Evolutionary conservation across 2,888 invertebrate genomes (phyloP).

Genomic region (Hirtodrosophila trivittata): DNA sequence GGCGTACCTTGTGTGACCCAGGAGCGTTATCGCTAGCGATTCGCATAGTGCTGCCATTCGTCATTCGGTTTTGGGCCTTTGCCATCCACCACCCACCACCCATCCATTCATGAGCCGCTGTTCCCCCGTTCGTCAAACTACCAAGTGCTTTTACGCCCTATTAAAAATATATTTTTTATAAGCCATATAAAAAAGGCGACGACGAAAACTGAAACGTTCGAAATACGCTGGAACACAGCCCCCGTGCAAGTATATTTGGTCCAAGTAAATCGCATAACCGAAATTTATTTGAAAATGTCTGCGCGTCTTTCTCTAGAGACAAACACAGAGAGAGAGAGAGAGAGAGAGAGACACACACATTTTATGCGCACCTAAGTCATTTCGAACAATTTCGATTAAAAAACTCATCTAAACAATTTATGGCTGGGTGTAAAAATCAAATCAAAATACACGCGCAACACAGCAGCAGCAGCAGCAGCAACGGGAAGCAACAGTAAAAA

Average conservation of each 20-base stretch:
- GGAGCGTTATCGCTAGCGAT: too few relatives aligned
- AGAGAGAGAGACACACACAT: constrained; percentile 74
- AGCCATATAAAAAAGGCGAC: constrained; percentile 72
- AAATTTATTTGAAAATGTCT: constrained; percentile 66
- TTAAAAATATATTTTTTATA: constrained; percentile 79
- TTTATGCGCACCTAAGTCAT: constrained; percentile 80
- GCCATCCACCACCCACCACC: background rate
- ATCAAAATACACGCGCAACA: constrained; percentile 75
- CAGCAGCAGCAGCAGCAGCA: constrained; percentile 10
- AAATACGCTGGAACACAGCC: constrained; percentile 18
- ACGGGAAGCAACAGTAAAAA: constrained; percentile 63
- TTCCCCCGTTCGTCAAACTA: constrained; percentile 30
- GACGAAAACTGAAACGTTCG: constrained; percentile 24
- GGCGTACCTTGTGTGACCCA: too few relatives aligned
- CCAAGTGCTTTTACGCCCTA: constrained; percentile 77
- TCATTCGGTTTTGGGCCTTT: constrained; percentile 4
- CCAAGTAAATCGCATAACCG: constrained; percentile 60
- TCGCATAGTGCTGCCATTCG: background rate
- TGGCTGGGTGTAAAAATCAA: constrained; percentile 82
- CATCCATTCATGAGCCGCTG: constrained; percentile 21
- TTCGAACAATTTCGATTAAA: constrained; percentile 80
- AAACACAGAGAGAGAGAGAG: constrained; percentile 18
- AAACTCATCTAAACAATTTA: constrained; percentile 83
- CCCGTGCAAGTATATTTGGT: constrained; percentile 13
- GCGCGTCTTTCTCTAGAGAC: constrained; percentile 36